These are phyloP conservation scores for Enteromius viviparus DNA, from an alignment of 2,797 vertebrate species.

Conservation along the genomic window DNA sequence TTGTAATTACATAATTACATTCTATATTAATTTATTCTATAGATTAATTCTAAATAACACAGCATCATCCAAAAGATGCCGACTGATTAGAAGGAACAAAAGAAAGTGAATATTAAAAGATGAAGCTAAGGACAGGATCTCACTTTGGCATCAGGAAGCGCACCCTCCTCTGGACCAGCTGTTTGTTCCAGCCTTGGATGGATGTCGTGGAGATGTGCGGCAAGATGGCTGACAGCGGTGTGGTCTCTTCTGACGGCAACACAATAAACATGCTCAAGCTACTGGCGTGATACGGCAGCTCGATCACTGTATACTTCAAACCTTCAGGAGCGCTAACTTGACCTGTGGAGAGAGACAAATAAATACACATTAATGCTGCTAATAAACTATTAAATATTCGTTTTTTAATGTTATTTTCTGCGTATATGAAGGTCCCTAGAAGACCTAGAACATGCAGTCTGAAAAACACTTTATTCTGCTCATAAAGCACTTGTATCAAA, in stretches of 20 bases:
- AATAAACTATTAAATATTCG: not conserved
- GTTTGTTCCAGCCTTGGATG: constrained; percentile 86
- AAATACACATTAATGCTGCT: not conserved
- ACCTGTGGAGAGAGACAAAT: constrained; percentile 68
- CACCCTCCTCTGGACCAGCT: constrained; percentile 85
- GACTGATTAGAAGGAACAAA: not conserved
- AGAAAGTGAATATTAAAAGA: not conserved
- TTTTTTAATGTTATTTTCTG: not conserved
- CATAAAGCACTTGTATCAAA: not conserved
- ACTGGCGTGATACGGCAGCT: constrained; percentile 90
- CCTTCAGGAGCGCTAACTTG: constrained; percentile 84
- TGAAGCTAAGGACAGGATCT: constrained; percentile 59
- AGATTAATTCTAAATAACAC: not conserved
- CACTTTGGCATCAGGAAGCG: constrained; percentile 92
- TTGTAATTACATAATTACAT: not conserved
- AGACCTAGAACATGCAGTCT: not conserved
- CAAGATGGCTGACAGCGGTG: constrained; percentile 80
- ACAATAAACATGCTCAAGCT: constrained; percentile 91
- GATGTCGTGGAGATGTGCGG: constrained; percentile 91
- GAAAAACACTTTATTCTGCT: constrained; percentile 15
- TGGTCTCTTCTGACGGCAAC: constrained; percentile 82
- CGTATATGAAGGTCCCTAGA: not conserved
- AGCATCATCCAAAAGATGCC: not conserved
- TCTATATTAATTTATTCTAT: not conserved
- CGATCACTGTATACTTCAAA: constrained; percentile 88